Evolutionary conservation across 2,113 vertebrate genomes (phyloP), one percentile per base, ranked within the genome.

Genomic region (Tragulus kanchil): DNA sequence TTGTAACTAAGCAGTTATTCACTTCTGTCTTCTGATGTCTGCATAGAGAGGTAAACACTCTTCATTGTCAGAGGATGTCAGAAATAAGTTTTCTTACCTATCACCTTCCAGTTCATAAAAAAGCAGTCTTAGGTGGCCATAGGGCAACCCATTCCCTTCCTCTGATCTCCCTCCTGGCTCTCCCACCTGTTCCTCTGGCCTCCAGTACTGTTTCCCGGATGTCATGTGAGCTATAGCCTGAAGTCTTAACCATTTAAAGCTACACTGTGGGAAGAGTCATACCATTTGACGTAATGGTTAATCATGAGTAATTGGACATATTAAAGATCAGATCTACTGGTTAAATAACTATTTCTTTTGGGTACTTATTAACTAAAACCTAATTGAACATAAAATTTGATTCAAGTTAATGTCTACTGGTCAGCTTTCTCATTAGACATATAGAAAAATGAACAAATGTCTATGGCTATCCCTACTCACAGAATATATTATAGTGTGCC

Each of bases 191-290:
- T 45, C 13, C 31, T 26, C 6, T 8, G 48, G 28, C 3, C n/a
- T 16, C 56, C 16, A 26, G 2, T 12, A 19, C 17, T 25, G 2
- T 36, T 3, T 79, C 23, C 89, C 15, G 17, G 11, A 19, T 3
- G 8, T 28, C n/a, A 5, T 31, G n/a, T 10, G 64, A 23, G 2
- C 19, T 28, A 0, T 5, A 1, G 19, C 3, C 10, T 23, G 1
- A 17, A 3, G 2, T 7, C 8, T 5, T 50, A 36, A 31, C 3
- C 19, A 42, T 78, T 73, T 1, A 12, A 73, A 17, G 21, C 31
- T 14, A 21, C 1, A 9, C 11, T 31, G 1, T 36, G 9, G 26
- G 52, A n/a, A 16, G 15, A 86, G 15, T 7, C 21, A 6, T 6
- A 9, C 3, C 7, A 6, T 14, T 16, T 1, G 5, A 3, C 7